These are phyloP conservation scores for Belonocnema kinseyi DNA, from an alignment of 1,140 invertebrate species.

Conservation along the genomic window DNA sequence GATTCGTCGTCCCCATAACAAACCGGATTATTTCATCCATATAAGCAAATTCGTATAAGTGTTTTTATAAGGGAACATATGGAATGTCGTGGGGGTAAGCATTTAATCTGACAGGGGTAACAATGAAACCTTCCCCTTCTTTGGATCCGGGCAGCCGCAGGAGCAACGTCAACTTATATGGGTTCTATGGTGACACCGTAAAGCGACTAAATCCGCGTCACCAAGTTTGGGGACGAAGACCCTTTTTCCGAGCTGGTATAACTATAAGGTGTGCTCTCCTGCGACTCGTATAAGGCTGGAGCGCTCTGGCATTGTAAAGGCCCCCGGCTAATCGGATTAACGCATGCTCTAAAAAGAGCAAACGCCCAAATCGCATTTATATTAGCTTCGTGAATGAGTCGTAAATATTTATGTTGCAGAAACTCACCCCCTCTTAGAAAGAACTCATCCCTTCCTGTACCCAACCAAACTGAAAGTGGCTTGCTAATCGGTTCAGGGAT, in stretches of 20 bases:
- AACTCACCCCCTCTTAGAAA: constrained; percentile 36
- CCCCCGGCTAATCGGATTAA: constrained; percentile 49
- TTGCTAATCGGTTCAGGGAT: constrained; percentile 71
- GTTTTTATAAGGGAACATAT: constrained; percentile 39
- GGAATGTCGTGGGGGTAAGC: constrained; percentile 38
- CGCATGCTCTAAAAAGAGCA: constrained; percentile 72
- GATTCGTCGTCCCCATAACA: constrained; percentile 1
- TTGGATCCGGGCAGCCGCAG: constrained; percentile 43
- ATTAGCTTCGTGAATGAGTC: constrained; percentile 75
- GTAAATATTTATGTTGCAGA: constrained; percentile 75
- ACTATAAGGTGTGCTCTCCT: constrained; percentile 41
- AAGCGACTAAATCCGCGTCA: constrained; percentile 56
- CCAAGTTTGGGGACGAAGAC: constrained; percentile 42
- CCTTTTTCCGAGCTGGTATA: constrained; percentile 42
- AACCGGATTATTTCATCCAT: constrained; percentile 26
- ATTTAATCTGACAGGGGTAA: constrained; percentile 52
- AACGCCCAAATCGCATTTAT: constrained; percentile 76
- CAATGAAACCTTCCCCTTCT: constrained; percentile 43
- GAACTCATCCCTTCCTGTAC: constrained; percentile 32
- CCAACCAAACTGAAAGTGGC: constrained; percentile 57
- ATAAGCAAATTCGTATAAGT: constrained; percentile 25
- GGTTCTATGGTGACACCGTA: constrained; percentile 46
- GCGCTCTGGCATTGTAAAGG: constrained; percentile 30
- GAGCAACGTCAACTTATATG: constrained; percentile 45
- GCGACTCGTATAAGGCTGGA: constrained; percentile 21